Evolutionary conservation across 2,797 vertebrate genomes (phyloP).

Genomic region (Betta splendens): DNA sequence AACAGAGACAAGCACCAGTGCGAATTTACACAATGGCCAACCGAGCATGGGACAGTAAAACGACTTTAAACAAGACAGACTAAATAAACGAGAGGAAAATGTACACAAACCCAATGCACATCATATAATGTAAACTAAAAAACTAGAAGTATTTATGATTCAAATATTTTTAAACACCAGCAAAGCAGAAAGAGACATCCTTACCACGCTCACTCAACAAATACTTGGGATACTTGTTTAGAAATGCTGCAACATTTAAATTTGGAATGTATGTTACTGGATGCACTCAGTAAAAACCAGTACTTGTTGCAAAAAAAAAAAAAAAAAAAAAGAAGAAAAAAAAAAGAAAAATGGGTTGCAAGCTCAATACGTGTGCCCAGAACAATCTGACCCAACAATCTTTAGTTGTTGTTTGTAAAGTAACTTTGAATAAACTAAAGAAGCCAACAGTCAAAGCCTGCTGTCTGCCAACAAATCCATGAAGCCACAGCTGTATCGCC

Average conservation of each 20-base stretch:
- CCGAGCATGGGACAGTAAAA: conserved; percentile 40
- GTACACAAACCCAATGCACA: neutral
- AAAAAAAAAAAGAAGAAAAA: too few species aligned
- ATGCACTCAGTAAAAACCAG: too few species aligned
- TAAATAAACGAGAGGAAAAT: conserved; percentile 19
- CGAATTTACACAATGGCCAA: conserved; percentile 57
- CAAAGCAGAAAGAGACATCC: neutral
- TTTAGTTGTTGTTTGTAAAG: conserved; percentile 5
- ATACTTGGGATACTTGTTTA: neutral
- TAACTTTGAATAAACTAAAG: too few species aligned
- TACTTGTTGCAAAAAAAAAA: too few species aligned
- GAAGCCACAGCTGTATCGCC: neutral
- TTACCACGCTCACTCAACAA: neutral
- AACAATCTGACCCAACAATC: neutral
- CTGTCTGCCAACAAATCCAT: conserved; percentile 13
- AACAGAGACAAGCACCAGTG: conserved; percentile 45
- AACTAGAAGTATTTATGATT: neutral
- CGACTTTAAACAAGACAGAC: conserved; percentile 35
- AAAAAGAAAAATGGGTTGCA: too few species aligned
- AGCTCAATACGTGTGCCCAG: too few species aligned
- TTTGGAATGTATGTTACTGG: too few species aligned
- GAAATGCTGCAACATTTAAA: neutral
- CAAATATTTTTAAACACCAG: neutral
- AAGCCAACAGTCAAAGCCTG: conserved; percentile 1
- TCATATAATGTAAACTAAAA: neutral